Conservation (phyloP, 2,113 vertebrate genomes). For the Pituophis catenifer region DNA sequence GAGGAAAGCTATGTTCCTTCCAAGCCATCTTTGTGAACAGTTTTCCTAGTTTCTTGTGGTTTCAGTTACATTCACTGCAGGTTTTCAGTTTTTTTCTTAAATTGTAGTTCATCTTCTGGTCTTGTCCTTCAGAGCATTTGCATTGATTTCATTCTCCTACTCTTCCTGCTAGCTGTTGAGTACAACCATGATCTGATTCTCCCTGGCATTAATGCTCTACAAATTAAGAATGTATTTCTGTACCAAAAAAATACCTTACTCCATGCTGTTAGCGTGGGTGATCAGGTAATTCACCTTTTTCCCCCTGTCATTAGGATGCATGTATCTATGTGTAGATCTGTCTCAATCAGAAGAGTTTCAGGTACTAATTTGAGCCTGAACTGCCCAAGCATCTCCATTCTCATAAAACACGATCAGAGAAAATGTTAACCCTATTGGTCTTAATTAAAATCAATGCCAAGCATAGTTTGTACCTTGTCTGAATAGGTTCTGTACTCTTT, state of each 20-base stretch:
- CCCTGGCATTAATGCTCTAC: background rate
- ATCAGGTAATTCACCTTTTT: background rate
- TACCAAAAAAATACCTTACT: background rate
- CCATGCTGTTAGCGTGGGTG: background rate
- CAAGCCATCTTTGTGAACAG: background rate
- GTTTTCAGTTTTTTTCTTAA: background rate
- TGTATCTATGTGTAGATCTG: background rate
- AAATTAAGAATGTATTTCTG: background rate
- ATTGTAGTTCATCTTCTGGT: background rate
- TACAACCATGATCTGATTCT: background rate
- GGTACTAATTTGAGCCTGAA: background rate
- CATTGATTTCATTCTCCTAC: background rate
- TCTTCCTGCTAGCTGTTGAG: background rate
- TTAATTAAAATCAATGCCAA: background rate
- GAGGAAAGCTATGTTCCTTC: background rate
- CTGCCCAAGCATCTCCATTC: background rate
- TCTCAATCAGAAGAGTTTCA: background rate
- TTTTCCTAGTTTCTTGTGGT: background rate
- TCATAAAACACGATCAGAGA: background rate
- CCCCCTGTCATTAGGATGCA: background rate
- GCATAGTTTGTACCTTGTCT: background rate
- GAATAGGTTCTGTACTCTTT: background rate
- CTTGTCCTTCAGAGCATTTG: background rate
- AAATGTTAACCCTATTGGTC: background rate
- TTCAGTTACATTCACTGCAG: background rate